These are phyloP conservation scores for Drosophila punjabiensis DNA, from an alignment of 1,140 invertebrate genomes.

Conservation along the genomic window DNA sequence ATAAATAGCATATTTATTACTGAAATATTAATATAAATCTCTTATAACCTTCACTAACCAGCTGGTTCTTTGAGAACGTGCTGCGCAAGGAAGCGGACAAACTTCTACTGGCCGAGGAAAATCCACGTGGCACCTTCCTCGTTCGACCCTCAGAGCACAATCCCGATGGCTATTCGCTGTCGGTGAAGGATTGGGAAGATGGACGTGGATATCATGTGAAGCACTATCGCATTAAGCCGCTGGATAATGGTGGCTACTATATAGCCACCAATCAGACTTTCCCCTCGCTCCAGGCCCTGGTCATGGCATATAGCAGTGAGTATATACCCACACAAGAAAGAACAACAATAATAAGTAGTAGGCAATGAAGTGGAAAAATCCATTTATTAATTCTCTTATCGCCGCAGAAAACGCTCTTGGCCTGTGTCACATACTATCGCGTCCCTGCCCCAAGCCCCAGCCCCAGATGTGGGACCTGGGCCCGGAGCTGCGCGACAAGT, in stretches of 20 bases:
- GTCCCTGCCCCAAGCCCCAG: conserved; percentile 96
- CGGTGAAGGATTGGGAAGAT: conserved; percentile 98
- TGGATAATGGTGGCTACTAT: conserved; percentile 98
- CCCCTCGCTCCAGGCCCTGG: conserved; percentile 94
- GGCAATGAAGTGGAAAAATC: conserved; percentile 7
- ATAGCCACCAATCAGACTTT: conserved; percentile 98
- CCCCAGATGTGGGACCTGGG: conserved; percentile 98
- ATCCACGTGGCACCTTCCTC: conserved; percentile 98
- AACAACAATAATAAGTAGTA: background rate
- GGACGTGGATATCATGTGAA: conserved; percentile 97
- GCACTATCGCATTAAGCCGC: conserved; percentile 98
- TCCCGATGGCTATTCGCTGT: conserved; percentile 96
- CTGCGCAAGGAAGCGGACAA: conserved; percentile 98
- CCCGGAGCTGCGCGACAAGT: conserved; percentile 97
- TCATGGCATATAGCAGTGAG: conserved; percentile 97
- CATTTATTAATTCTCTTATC: conserved; percentile 7
- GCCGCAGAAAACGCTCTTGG: conserved; percentile 95
- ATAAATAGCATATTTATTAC: background rate
- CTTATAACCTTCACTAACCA: conserved; percentile 82
- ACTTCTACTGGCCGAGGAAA: conserved; percentile 94
- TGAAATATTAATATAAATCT: conserved; percentile 4
- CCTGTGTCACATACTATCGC: conserved; percentile 96
- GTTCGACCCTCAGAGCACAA: conserved; percentile 97
- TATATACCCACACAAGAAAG: conserved; percentile 51
- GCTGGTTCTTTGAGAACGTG: conserved; percentile 99